phyloP scores from a whole-genome alignment of 2,113 vertebrate species.

The Scartelaos histophorus region DNA sequence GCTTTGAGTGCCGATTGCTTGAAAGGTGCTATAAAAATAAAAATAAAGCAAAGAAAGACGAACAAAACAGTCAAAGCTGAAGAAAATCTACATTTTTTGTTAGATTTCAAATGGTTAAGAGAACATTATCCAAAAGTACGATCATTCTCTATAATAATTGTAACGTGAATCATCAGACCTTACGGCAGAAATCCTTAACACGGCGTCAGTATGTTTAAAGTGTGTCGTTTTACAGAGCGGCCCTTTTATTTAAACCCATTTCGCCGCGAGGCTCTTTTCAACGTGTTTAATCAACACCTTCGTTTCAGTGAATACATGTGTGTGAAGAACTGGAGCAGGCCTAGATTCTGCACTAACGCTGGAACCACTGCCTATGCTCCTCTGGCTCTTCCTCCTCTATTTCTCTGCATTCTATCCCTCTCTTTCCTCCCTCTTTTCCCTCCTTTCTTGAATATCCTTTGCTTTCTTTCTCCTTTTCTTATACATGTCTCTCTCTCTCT shows the following conservation, averaged over 20 bases:
- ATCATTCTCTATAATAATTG: background rate
- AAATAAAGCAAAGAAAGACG: too few species aligned
- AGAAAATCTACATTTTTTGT: too few species aligned
- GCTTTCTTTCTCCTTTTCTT: too few species aligned
- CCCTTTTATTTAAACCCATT: background rate
- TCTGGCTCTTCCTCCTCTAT: background rate
- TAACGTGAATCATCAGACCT: background rate
- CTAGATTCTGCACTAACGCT: background rate
- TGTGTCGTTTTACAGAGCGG: background rate
- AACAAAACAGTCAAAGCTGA: too few species aligned
- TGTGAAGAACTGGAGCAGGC: background rate
- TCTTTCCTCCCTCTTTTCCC: background rate
- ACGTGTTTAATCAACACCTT: conserved; percentile 5
- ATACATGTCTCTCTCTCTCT: too few species aligned
- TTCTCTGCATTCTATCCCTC: too few species aligned
- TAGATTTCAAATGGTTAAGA: background rate
- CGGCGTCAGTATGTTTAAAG: background rate
- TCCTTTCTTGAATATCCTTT: too few species aligned
- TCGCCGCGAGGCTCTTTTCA: background rate
- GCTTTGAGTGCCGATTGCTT: too few species aligned
- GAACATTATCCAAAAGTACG: background rate
- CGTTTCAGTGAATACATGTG: background rate
- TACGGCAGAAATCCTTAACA: background rate
- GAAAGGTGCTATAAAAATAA: too few species aligned
- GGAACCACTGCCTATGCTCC: background rate